A percentile compares a stretch with the other conserved stretches of the same genome.
These are phyloP conservation scores for Thalassoma bifasciatum DNA, from an alignment of 2,113 vertebrate genomes.

Conservation along the genomic window DNA sequence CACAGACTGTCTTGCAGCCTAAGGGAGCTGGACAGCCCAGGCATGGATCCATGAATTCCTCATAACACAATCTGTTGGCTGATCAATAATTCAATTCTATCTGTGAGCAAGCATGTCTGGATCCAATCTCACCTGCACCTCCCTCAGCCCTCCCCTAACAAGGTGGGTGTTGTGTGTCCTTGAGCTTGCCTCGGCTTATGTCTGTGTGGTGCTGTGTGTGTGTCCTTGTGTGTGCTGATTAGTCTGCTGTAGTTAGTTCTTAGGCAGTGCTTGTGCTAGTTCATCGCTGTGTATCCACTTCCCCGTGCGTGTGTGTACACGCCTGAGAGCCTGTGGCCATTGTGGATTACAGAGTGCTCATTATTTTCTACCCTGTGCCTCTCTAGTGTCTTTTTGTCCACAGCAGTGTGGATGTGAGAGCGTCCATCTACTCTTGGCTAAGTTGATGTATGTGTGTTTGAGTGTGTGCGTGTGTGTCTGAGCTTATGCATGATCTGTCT, in stretches of 20 bases:
- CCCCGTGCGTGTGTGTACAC: slow-evolving; percentile 32
- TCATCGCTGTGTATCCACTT: slow-evolving; percentile 33
- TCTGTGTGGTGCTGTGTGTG: slow-evolving; percentile 20
- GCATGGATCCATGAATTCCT: slow-evolving; percentile 78
- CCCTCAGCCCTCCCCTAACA: slow-evolving; percentile 66
- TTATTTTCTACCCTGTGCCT: slow-evolving; percentile 59
- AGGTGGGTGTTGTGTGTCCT: slow-evolving; percentile 76
- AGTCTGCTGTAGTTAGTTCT: slow-evolving; percentile 47
- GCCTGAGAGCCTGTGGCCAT: slow-evolving; percentile 37
- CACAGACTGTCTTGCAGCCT: slow-evolving; percentile 46
- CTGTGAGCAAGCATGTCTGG: slow-evolving; percentile 76
- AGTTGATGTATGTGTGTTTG: slow-evolving; percentile 28
- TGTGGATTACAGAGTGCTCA: slow-evolving; percentile 53
- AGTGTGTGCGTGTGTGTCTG: slow-evolving; percentile 26
- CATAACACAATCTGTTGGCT: slow-evolving; percentile 82
- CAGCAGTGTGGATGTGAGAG: slow-evolving; percentile 27
- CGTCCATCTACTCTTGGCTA: slow-evolving; percentile 35
- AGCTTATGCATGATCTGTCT: slow-evolving; percentile 50
- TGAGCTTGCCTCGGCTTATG: slow-evolving; percentile 56
- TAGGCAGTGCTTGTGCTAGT: slow-evolving; percentile 33
- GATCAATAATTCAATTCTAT: slow-evolving; percentile 87
- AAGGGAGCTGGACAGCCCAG: slow-evolving; percentile 50
- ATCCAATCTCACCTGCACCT: slow-evolving; percentile 80
- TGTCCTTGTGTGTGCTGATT: slow-evolving; percentile 61
- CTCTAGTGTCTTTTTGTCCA: slow-evolving; percentile 33